Evolutionary conservation across 2,113 vertebrate genomes (phyloP), one percentile per base, ranked within the genome.

Genomic region (Elephantulus edwardii): DNA sequence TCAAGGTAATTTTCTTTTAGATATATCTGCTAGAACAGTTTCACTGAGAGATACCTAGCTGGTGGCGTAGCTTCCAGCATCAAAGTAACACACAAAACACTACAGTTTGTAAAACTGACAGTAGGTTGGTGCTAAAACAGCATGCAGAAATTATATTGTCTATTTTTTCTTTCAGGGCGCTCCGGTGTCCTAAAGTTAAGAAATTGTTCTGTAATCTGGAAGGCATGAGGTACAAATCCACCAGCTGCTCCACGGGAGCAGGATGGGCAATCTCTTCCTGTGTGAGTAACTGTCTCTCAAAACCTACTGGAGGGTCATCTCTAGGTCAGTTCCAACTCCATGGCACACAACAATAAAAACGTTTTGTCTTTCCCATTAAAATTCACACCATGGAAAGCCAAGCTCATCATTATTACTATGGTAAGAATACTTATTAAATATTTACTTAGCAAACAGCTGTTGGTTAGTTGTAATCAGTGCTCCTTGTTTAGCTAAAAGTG

Each of bases 391-490:
- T 58, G 9, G 56, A 64, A 48, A 81, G 26, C 20, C 42, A 58
- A 13, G 22, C 33, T 70, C 19, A 0, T 89, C 81, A 60, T n/a
- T 48, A 26, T 48, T 40, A 40, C 76, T 74, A 42, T 28, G 48
- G 7, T 46, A 70, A 44, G 74, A 58, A 50, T 52, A 75, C 38
- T 66, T 75, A 86, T 60, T 68, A 82, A 90, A 60, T 82, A 76
- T 80, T 93, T 89, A 50, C 58, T 76, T 86, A 75, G 30, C 19
- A 86, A 77, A 62, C 9, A 93, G 24, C 42, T 13, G 3, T 70
- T 83, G 40, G 42, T 66, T 89, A 28, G 62, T 79, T 54, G 2
- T 35, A 70, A 26, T 8, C 30, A 64, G 28, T 33, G 40, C 7
- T 74, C 68, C 56, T 20, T 48, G 68, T 46, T 54, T 35, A 54